A percentile compares a stretch with the other conserved stretches of the same genome.
Conservation (phyloP, 2,888 invertebrate species). For the Serripes groenlandicus region DNA sequence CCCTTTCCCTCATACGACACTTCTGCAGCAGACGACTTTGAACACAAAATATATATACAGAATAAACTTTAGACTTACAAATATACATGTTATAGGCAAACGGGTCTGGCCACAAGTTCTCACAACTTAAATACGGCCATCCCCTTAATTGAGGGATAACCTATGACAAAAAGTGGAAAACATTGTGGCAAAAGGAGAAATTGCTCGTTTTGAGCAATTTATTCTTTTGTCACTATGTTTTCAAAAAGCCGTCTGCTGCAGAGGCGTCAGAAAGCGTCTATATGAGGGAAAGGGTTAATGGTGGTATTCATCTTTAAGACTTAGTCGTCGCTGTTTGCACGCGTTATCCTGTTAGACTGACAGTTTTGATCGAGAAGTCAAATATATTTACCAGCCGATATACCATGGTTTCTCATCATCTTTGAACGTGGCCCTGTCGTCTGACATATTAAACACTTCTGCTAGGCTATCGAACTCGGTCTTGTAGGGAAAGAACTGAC, state of each 20-base stretch:
- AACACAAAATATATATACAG: no score
- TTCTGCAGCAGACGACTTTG: no score
- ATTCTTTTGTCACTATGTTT: not conserved
- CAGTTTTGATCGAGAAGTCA: not conserved
- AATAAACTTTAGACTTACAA: no score
- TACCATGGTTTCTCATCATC: constrained; percentile 91
- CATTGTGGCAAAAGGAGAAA: not conserved
- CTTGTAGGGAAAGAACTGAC: constrained; percentile 97
- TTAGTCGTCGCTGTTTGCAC: no score
- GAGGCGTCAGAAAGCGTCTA: not conserved
- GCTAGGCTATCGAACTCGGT: constrained; percentile 93
- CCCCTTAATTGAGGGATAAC: no score
- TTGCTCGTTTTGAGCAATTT: not conserved
- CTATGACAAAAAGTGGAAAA: not conserved
- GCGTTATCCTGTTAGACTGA: not conserved
- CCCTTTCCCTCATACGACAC: no score
- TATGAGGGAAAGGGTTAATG: not conserved
- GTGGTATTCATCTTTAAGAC: no score
- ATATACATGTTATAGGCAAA: no score
- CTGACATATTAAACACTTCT: constrained; percentile 94
- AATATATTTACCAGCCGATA: constrained; percentile 89
- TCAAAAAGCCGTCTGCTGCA: not conserved
- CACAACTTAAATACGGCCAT: no score
- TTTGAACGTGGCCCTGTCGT: constrained; percentile 90
- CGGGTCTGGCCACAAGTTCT: no score